Evolutionary conservation across 2,888 invertebrate genomes (phyloP), one percentile per base, ranked within the genome.

Genomic region (Mythimna vitellina): DNA sequence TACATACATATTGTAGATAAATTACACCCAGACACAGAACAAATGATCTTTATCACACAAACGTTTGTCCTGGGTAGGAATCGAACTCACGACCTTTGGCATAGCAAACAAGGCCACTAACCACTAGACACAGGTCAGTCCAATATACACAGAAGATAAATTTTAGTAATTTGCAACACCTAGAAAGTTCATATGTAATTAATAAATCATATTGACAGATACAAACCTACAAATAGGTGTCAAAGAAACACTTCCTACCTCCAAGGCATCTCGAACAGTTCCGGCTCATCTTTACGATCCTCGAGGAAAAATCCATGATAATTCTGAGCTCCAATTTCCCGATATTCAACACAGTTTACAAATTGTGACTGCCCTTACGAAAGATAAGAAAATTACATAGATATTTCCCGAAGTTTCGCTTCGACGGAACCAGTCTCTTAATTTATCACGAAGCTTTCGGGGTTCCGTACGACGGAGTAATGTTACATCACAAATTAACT

Each of bases 401-500:
- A 76, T 80, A 78, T 78, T 70, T 61, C 70, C 63, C 54, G 35
- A 81, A 78, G 62, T 81, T 78, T 69, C 17, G 69, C 25, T 77
- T 63, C 66, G 65, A 81, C 70, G 65, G 62, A 70, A 42, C 56
- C 62, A 61, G 63, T 53, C 64, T 61, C 70, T 65, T 61, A 78
- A 81, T 80, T 80, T 80, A 80, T 78, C 78, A 73, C 63, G 58
- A 53, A 42, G 32, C 49, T 54, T 60, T 73, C 29, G 58, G 62
- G 53, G 35, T 72, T 77, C 63, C 69, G 54, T 60, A 60, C 9
- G 25, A 46, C 22, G 68, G 62, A 54, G 64, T 25, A 60, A 56
- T 20, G 69, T 78, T 66, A 68, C 77, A 56, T 81, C 66, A 64
- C 65, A 63, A 81, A 76, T 69, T 81, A 76, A 76, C 77, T 78